Evolutionary conservation across 2,113 vertebrate genomes (phyloP), one percentile per base, ranked within the genome.

Genomic region (Tapirus terrestris): DNA sequence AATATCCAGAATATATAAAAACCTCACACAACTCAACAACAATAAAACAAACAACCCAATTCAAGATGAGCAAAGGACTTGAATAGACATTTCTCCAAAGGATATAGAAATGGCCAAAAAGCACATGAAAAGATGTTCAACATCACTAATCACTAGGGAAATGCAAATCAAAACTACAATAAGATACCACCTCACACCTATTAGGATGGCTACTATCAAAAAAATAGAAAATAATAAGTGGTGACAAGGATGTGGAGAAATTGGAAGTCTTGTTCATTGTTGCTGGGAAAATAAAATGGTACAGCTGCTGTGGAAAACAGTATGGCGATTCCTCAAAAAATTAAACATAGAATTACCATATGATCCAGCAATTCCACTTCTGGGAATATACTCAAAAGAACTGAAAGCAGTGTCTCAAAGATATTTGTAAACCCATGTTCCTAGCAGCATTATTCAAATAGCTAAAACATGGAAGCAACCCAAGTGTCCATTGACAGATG

Each of bases 151-250:
- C 61, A 72, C 31, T 48, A 33, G 23, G 6, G 9, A 94, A 92
- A 73, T 81, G 51, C 45, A 87, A 95, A 39, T 43, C 45, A 87
- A 79, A 90, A 84, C 31, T 79, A 72, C 36, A 96, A 56, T 68
- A 61, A 80, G 43, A 85, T 72, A 51, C 21, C 29, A 89, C 12
- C 21, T 53, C n/a, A 84, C 20, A 89, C 43, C 21, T 58, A 84
- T 61, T 27, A 86, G 33, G 51, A 77, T 63, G 39, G 20, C n/a
- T 73, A 76, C 11, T 31, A 80, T 56, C 10, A 14, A 80, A 88
- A 79, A 80, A n/a, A 33, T 29, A 65, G 85, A 82, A 89, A 65
- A 83, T n/a, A 86, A 80, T 27, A 80, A 72, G 33, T 77, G 43
- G 61, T 83, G 73, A 20, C 1, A 8, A 96, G 45, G 61, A 61